phyloP scores from a whole-genome alignment of 1,140 invertebrate genomes.

The Piezodorus guildinii region DNA sequence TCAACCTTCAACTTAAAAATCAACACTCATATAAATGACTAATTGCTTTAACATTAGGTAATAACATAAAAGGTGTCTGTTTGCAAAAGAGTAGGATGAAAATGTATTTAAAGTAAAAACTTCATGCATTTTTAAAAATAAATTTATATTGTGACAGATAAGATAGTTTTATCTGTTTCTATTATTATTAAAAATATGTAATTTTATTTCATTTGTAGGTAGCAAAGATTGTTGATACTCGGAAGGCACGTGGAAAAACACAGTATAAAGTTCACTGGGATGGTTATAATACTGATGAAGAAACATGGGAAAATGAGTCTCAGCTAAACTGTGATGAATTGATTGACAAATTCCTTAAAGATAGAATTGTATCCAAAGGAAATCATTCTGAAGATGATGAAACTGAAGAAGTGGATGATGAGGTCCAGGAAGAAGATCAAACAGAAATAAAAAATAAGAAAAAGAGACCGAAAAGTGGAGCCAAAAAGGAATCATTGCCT shows the following conservation, averaged over 20 bases:
- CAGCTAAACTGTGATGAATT: slow-evolving; percentile 56
- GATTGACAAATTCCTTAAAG: slow-evolving; percentile 45
- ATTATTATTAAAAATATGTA: too few relatives aligned
- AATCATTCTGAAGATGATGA: neutral
- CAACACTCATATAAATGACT: too few relatives aligned
- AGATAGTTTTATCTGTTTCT: too few relatives aligned
- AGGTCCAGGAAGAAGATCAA: neutral
- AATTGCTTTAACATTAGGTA: too few relatives aligned
- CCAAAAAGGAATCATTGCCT: neutral
- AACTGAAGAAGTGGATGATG: neutral
- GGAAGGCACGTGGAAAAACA: slow-evolving; percentile 51
- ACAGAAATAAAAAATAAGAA: neutral
- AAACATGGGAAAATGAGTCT: slow-evolving; percentile 65
- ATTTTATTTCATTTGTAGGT: slow-evolving; percentile 37
- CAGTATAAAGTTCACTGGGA: slow-evolving; percentile 73
- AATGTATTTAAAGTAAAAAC: too few relatives aligned
- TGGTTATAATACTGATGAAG: slow-evolving; percentile 49
- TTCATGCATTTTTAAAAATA: too few relatives aligned
- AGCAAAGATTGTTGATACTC: slow-evolving; percentile 59
- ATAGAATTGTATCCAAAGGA: neutral
- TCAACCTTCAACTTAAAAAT: too few relatives aligned
- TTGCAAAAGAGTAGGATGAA: too few relatives aligned
- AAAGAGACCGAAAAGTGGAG: neutral
- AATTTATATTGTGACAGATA: too few relatives aligned
- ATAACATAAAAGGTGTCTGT: too few relatives aligned